Evolutionary conservation across 1,140 invertebrate genomes (phyloP).

Genomic region (Neodiprion virginianus): DNA sequence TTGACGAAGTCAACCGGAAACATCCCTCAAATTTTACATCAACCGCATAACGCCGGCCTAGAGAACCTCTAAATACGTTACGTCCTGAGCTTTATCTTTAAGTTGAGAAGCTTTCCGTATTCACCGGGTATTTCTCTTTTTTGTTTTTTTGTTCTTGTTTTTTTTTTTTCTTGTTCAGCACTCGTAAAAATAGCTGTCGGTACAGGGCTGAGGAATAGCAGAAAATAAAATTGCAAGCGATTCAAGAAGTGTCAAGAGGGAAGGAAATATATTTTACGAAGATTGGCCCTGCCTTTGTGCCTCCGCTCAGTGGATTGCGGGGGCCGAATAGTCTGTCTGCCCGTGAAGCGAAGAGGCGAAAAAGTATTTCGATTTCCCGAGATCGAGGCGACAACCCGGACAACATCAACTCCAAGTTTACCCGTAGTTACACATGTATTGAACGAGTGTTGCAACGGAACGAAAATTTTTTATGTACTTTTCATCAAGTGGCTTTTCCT

Average conservation of each 20-base stretch:
- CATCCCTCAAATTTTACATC: neutral
- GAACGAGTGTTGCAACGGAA: no score
- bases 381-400: no score
- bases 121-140: neutral
- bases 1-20: neutral
- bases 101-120: no score
- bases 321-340: neutral
- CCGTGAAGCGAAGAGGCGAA: neutral
- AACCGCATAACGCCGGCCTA: no score
- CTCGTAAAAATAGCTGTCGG: neutral
- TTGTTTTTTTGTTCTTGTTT: neutral
- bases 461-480: no score
- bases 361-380: neutral
- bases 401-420: no score
- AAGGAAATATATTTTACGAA: slow-evolving; percentile 1
- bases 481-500: no score
- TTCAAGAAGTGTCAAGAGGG: neutral
- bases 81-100: no score
- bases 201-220: neutral
- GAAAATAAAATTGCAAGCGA: slow-evolving; percentile 1
- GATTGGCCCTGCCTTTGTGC: neutral
- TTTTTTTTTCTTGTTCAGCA: no score
- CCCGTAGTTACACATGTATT: no score
- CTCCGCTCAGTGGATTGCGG: neutral
- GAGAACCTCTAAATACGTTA: no score